A percentile compares a stretch with the other conserved stretches of the same genome.
phyloP scores from a whole-genome alignment of 35 echinoderm and acorn worm genomes.

The Hemicentrotus pulcherrimus region DNA sequence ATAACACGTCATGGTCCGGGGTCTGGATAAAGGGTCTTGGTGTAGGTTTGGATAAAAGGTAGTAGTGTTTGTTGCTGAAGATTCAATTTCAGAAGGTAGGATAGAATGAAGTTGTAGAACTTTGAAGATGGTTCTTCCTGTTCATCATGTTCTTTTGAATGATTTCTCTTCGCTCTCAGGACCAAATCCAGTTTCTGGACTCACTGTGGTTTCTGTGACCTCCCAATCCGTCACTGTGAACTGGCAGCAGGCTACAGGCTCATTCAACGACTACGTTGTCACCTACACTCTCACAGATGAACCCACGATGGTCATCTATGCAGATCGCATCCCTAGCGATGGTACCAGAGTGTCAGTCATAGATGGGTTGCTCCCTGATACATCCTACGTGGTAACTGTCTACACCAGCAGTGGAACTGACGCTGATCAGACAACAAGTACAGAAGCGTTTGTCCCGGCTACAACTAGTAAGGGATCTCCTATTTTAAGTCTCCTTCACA shows the following conservation, averaged over 20 bases:
- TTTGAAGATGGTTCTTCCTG: no score
- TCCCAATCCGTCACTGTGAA: conserved; percentile 47
- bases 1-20: no score
- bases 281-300: not conserved
- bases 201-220: not conserved
- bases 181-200: conserved; percentile 5
- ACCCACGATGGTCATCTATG: not conserved
- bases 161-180: not conserved
- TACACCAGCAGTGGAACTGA: conserved; percentile 5
- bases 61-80: no score
- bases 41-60: no score
- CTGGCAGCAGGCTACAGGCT: conserved; percentile 40
- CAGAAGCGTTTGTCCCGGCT: not conserved
- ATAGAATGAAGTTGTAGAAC: no score
- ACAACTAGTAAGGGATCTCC: not conserved
- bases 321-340: not conserved
- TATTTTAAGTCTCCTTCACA: not conserved
- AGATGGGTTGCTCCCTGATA: conserved; percentile 49
- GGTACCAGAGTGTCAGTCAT: not conserved
- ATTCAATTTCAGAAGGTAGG: no score
- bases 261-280: conserved; percentile 45
- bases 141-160: not conserved
- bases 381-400: conserved; percentile 30
- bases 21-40: no score
- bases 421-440: conserved; percentile 18